phyloP scores from a whole-genome alignment of 2,888 invertebrate species.

The Operophtera brumata region DNA sequence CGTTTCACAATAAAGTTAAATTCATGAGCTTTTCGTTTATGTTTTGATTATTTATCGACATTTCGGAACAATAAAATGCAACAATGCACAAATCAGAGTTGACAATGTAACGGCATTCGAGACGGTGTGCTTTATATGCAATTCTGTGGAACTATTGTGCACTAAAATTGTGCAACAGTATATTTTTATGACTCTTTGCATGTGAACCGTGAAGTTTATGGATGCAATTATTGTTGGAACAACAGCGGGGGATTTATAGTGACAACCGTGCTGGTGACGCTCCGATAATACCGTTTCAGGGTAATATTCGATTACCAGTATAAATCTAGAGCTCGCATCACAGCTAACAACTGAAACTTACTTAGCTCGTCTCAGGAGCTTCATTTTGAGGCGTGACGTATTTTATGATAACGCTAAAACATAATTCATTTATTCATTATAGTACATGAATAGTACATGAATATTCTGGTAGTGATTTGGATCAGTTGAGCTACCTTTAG shows the following conservation, averaged over 20 bases:
- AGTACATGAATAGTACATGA: too few relatives aligned
- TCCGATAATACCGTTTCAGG: conserved; percentile 27
- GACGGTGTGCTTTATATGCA: conserved; percentile 28
- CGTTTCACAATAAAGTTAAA: conserved; percentile 13
- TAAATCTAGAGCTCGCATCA: too few relatives aligned
- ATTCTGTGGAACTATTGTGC: conserved; percentile 25
- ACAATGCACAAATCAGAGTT: conserved; percentile 22
- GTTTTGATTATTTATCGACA: conserved; percentile 27
- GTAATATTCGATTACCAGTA: conserved; percentile 16
- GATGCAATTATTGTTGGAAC: conserved; percentile 64
- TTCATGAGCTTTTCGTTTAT: conserved; percentile 10
- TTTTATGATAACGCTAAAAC: too few relatives aligned
- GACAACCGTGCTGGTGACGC: conserved; percentile 34
- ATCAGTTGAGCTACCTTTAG: too few relatives aligned
- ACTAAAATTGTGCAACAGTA: conserved; percentile 41
- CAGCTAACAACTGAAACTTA: too few relatives aligned
- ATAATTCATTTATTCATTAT: too few relatives aligned
- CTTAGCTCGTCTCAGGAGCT: too few relatives aligned
- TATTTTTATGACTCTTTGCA: conserved; percentile 66
- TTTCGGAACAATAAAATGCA: conserved; percentile 23
- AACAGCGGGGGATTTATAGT: conserved; percentile 33
- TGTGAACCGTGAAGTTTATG: conserved; percentile 68
- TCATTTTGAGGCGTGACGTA: too few relatives aligned
- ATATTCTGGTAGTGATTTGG: too few relatives aligned
- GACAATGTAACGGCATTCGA: conserved; percentile 24